Percentiles rank a stretch among this genome's conserved stretches.
phyloP scores from a whole-genome alignment of 2,888 invertebrate species.

The Agrenia bidenticulata region DNA sequence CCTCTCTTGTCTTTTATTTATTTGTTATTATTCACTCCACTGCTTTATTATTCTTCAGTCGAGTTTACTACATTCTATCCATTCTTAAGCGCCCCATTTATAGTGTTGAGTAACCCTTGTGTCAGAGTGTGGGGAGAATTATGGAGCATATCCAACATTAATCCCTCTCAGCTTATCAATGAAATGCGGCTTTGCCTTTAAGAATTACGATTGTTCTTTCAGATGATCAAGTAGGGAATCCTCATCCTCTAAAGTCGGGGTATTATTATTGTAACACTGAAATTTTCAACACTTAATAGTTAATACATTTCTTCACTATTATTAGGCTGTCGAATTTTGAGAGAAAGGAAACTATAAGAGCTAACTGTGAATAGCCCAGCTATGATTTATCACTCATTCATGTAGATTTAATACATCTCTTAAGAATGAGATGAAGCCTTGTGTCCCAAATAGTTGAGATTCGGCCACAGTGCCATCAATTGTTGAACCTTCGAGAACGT shows the following conservation, averaged over 20 bases:
- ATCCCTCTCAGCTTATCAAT: too few species aligned
- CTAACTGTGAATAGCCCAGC: background rate
- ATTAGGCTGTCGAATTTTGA: background rate
- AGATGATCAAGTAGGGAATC: too few species aligned
- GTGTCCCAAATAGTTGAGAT: slow-evolving; percentile 5
- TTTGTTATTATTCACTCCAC: background rate
- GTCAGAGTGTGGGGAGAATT: too few species aligned
- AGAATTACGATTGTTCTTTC: too few species aligned
- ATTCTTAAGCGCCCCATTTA: background rate
- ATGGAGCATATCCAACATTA: too few species aligned
- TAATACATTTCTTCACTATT: too few species aligned
- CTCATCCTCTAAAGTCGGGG: too few species aligned
- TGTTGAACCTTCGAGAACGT: slow-evolving; percentile 2
- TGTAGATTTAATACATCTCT: background rate
- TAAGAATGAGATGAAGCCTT: background rate
- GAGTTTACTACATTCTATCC: background rate
- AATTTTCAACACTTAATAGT: too few species aligned
- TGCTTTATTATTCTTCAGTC: background rate
- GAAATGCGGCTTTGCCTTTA: too few species aligned
- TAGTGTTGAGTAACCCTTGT: background rate
- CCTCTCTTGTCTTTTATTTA: slow-evolving; percentile 6
- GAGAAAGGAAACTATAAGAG: background rate
- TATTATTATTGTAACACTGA: too few species aligned
- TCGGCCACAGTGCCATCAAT: background rate
- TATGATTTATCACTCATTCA: slow-evolving; percentile 5